These are phyloP conservation scores for Drosophila longiperda DNA, from an alignment of 2,888 invertebrate species.

Conservation along the genomic window DNA sequence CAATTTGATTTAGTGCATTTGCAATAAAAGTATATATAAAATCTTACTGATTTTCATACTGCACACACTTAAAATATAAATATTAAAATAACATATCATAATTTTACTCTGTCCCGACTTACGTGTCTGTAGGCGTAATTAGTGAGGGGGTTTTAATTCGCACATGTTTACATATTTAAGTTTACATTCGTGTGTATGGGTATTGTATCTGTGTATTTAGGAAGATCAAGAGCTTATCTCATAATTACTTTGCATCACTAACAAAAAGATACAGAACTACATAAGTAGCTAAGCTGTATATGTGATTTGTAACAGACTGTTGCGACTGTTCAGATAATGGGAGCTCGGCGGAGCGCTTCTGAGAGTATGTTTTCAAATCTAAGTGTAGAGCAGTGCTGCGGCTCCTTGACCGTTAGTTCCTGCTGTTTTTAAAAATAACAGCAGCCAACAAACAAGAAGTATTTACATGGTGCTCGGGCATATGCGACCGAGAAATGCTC, in stretches of 20 bases:
- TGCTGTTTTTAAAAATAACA: slow-evolving; percentile 27
- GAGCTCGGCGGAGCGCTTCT: background rate
- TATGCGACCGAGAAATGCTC: background rate
- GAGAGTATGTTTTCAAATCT: background rate
- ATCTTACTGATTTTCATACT: background rate
- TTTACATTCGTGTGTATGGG: background rate
- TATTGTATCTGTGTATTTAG: background rate
- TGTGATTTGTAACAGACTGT: slow-evolving; percentile 16
- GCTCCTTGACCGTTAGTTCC: slow-evolving; percentile 25
- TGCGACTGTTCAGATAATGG: slow-evolving; percentile 5
- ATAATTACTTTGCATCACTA: slow-evolving; percentile 6
- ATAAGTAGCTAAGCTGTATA: slow-evolving; percentile 1
- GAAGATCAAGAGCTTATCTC: slow-evolving; percentile 30
- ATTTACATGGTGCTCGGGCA: background rate
- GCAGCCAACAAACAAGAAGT: slow-evolving; percentile 6
- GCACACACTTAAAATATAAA: background rate
- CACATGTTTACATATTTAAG: background rate
- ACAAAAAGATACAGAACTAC: slow-evolving; percentile 23
- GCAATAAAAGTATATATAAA: background rate
- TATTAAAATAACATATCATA: slow-evolving; percentile 19
- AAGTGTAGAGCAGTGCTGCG: slow-evolving; percentile 17
- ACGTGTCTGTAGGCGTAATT: background rate
- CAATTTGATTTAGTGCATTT: background rate
- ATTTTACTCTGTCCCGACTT: background rate
- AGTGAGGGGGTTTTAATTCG: background rate